A percentile compares a stretch with the other conserved stretches of the same genome.
Conservation (phyloP, 2,797 vertebrate species). For the Philypnodon macrostomus region DNA sequence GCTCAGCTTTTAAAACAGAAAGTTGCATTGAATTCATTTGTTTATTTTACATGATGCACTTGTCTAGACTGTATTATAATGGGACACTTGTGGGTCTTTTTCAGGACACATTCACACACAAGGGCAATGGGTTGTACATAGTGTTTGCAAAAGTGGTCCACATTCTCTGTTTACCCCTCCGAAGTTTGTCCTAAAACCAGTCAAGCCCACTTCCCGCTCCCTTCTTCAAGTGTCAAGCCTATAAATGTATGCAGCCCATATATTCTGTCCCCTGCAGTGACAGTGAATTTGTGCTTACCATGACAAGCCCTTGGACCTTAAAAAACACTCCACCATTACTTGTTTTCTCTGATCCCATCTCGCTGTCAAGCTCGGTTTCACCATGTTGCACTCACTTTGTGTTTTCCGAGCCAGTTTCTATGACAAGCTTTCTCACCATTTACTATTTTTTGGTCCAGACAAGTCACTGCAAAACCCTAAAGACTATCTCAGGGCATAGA, state of each 20-base stretch:
- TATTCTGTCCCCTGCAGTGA: slow-evolving; percentile 7
- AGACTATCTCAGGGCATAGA: slow-evolving; percentile 13
- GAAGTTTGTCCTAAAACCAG: slow-evolving; percentile 2
- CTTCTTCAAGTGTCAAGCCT: slow-evolving; percentile 5
- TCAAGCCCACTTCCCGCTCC: slow-evolving; percentile 4
- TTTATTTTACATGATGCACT: no score
- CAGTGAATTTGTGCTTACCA: slow-evolving; percentile 24
- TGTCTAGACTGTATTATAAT: neutral
- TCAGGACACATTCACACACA: neutral
- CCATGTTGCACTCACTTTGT: slow-evolving; percentile 12
- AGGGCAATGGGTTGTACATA: no score
- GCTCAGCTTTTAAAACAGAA: no score
- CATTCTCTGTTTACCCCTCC: neutral
- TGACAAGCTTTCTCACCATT: slow-evolving; percentile 29
- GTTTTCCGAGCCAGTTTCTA: slow-evolving; percentile 16
- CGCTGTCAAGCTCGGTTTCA: slow-evolving; percentile 2
- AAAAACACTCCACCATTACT: slow-evolving; percentile 35
- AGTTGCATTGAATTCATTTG: no score
- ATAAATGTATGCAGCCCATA: slow-evolving; percentile 15
- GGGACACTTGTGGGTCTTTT: neutral
- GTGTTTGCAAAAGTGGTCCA: neutral
- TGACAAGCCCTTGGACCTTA: slow-evolving; percentile 32
- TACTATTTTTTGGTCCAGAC: slow-evolving; percentile 28
- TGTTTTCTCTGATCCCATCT: slow-evolving; percentile 25
- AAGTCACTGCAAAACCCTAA: slow-evolving; percentile 35